These are phyloP conservation scores for Plebejus melissa DNA, from an alignment of 2,888 invertebrate genomes.

Conservation along the genomic window DNA sequence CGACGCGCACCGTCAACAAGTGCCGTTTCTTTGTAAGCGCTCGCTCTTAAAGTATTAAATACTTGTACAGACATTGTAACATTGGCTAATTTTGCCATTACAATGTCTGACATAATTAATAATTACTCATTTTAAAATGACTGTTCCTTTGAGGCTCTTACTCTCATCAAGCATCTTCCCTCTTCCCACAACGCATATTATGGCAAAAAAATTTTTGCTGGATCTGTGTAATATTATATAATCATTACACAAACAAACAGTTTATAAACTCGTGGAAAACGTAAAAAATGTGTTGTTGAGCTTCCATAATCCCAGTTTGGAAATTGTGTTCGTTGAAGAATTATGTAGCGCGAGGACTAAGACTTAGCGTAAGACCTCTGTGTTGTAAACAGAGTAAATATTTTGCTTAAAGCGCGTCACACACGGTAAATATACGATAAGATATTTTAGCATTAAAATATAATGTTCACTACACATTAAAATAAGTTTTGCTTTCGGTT, in stretches of 20 bases:
- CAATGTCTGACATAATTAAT: neutral
- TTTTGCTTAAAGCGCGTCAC: neutral
- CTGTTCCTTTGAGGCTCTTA: neutral
- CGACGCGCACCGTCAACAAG: too few species aligned
- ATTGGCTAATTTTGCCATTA: neutral
- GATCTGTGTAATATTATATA: too few species aligned
- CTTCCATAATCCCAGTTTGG: slow-evolving; percentile 18
- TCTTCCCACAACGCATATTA: neutral
- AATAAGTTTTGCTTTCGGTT: too few species aligned
- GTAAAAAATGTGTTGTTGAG: slow-evolving; percentile 13
- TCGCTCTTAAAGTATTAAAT: too few species aligned
- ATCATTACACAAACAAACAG: neutral
- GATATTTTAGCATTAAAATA: neutral
- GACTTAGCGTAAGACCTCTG: slow-evolving; percentile 14
- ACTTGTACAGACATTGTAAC: too few species aligned
- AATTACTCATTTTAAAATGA: neutral
- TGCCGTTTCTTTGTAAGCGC: too few species aligned
- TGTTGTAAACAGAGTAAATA: neutral
- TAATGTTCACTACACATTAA: neutral
- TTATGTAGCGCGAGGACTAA: slow-evolving; percentile 16
- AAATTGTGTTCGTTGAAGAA: slow-evolving; percentile 23
- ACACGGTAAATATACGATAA: neutral
- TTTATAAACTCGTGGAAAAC: neutral
- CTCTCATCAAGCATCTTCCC: neutral
- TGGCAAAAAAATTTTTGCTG: too few species aligned